Percentiles rank a stretch among this genome's conserved stretches.
Conservation (phyloP, 2,888 invertebrate genomes). For the Megastigmus dorsalis region DNA sequence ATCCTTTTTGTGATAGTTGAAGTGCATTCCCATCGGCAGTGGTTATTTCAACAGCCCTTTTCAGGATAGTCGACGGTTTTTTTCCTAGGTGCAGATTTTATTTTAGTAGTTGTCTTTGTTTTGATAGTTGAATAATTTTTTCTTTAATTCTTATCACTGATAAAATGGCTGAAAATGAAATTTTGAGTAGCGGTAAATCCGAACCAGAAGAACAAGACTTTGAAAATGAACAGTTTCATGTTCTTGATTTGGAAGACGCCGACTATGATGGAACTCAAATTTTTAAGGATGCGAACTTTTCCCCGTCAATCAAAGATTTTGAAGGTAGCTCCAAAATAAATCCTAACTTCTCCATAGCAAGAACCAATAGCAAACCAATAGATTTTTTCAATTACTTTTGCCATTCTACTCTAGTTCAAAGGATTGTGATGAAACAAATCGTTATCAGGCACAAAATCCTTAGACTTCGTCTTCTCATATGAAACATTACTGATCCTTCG, state of each 20-base stretch:
- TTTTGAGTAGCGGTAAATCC: too few relatives aligned
- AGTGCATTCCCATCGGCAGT: too few relatives aligned
- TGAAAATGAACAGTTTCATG: slow-evolving; percentile 19
- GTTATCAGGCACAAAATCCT: slow-evolving; percentile 7
- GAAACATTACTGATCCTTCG: too few relatives aligned
- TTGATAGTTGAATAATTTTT: too few relatives aligned
- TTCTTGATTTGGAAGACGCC: slow-evolving; percentile 15
- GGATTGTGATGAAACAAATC: slow-evolving; percentile 36
- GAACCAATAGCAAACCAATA: slow-evolving; percentile 25
- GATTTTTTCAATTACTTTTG: slow-evolving; percentile 36
- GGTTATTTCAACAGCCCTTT: too few relatives aligned
- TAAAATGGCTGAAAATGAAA: too few relatives aligned
- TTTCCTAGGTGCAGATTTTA: too few relatives aligned
- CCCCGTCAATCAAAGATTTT: slow-evolving; percentile 43
- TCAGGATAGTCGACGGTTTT: too few relatives aligned
- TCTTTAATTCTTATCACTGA: too few relatives aligned
- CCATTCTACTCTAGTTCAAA: slow-evolving; percentile 36
- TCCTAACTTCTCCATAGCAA: slow-evolving; percentile 28
- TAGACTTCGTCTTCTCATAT: neutral
- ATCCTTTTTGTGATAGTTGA: too few relatives aligned
- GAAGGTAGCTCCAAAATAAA: slow-evolving; percentile 35
- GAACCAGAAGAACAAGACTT: neutral
- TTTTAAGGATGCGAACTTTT: slow-evolving; percentile 35
- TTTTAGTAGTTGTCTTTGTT: too few relatives aligned
- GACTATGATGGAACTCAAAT: slow-evolving; percentile 16